phyloP scores from a whole-genome alignment of 2,888 invertebrate genomes.

The Osedax frankpressi region DNA sequence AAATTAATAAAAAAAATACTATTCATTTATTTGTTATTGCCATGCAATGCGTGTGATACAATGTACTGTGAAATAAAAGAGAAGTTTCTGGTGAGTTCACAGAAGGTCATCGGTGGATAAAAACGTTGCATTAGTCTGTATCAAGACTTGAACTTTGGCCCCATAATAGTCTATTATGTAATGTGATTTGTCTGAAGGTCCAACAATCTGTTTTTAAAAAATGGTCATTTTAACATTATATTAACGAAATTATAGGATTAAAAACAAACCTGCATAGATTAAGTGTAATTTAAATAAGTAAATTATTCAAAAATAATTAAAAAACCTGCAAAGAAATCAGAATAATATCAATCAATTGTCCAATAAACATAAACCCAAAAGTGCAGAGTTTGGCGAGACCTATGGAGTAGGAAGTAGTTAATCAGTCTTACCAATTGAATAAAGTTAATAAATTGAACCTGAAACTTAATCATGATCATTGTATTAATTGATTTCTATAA shows the following conservation, averaged over 20 bases:
- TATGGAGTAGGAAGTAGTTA: too few relatives aligned
- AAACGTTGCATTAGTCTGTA: background rate
- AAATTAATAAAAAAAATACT: too few relatives aligned
- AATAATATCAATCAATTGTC: constrained; percentile 84
- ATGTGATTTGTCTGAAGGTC: constrained; percentile 84
- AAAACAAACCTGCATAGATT: constrained; percentile 10
- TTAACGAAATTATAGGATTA: too few relatives aligned
- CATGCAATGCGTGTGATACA: too few relatives aligned
- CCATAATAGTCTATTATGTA: constrained; percentile 88
- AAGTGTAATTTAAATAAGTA: background rate
- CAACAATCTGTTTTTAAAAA: constrained; percentile 51
- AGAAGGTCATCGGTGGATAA: background rate
- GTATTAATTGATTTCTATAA: too few relatives aligned
- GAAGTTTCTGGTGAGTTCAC: too few relatives aligned
- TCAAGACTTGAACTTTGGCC: constrained; percentile 47
- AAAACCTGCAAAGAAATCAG: constrained; percentile 78
- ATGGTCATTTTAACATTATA: background rate
- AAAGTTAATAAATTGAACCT: too few relatives aligned
- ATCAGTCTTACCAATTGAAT: too few relatives aligned
- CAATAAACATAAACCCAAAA: constrained; percentile 82
- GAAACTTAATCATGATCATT: too few relatives aligned
- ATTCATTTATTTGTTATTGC: too few relatives aligned
- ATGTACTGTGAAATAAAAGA: too few relatives aligned
- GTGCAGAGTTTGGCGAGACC: constrained; percentile 84
- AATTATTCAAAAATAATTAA: background rate